Base-by-base conservation (phyloP, 1,140 invertebrate genomes). In the Araneus ventricosus region DNA sequence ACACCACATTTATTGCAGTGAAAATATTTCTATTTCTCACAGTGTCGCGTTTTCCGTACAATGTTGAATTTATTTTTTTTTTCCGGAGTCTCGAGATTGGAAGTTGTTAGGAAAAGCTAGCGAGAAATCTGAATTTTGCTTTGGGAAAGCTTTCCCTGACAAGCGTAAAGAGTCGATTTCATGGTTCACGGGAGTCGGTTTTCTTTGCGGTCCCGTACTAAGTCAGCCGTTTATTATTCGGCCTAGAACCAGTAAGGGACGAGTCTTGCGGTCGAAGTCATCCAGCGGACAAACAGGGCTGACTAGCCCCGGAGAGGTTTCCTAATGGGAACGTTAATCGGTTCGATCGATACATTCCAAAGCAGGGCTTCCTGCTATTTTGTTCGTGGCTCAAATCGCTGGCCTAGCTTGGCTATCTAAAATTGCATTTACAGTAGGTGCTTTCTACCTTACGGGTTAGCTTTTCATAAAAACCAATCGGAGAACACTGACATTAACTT, bases 301-400 rank as follows among this genome's bases (percentile, higher is more conserved):
- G 30, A 34, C 67, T 75, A 75, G 67, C 27, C 67, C 52, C 52
- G 52, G 84, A 61, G 84, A 30, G 84, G n/a, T 61, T 59, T 86
- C 57, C 52, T 86, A 86, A 86, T 86, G 52, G 84, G 84, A 57
- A 61, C 52, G 84, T 86, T 86, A 86, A 86, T 86, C 52, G 84
- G 45, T 30, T 52, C 52, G 84, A 86, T 86, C 52, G 52, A 86
- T 86, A 86, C 84, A 86, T 86, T 86, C 52, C 84, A 30, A 86
- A 86, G 84, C 45, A 30, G 8, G 27, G 27, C 27, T 70, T 34
- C 67, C 52, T 41, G 8, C 4, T 52, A 86, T 86, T 86, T 86
- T 86, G 84, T 27, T 57, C 45, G 52, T 30, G 45, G n/a, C 39
- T 24, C 41, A 52, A 41, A 85, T 86, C 84, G 45, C 84, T 20